phyloP scores from a whole-genome alignment of 2,797 vertebrate genomes.

The Thalassophryne amazonica region DNA sequence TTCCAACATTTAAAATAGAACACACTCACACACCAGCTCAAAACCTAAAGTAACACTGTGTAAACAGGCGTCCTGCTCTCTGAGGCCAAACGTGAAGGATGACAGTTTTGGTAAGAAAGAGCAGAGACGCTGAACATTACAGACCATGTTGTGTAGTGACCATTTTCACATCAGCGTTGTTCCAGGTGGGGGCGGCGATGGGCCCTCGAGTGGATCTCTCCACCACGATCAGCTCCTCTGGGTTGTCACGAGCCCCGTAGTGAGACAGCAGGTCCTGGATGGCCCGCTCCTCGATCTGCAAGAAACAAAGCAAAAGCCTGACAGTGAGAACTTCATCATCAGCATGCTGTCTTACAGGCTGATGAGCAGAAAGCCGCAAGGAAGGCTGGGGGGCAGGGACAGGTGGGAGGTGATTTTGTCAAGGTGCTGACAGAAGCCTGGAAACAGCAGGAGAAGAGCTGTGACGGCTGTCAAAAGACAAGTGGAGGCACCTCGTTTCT shows the following conservation, averaged over 20 bases:
- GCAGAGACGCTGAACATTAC: neutral
- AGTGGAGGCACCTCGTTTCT: conserved; percentile 13
- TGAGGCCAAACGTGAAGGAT: too few species aligned
- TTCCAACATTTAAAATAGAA: conserved; percentile 23
- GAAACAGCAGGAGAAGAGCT: conserved; percentile 3
- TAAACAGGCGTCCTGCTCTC: too few species aligned
- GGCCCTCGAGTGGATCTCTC: conserved; percentile 90
- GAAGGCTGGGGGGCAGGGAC: neutral
- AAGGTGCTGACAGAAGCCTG: conserved; percentile 45
- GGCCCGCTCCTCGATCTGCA: conserved; percentile 91
- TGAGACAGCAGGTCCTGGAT: conserved; percentile 92
- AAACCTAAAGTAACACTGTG: conserved; percentile 32
- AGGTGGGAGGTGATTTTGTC: conserved; percentile 6
- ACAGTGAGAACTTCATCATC: conserved; percentile 26
- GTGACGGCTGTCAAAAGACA: neutral
- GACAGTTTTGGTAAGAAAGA: neutral
- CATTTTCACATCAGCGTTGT: conserved; percentile 81
- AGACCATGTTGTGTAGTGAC: conserved; percentile 6
- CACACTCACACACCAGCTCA: conserved; percentile 1
- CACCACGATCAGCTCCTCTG: conserved; percentile 91
- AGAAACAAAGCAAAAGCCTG: conserved; percentile 33
- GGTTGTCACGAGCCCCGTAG: conserved; percentile 88
- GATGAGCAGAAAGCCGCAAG: conserved; percentile 35
- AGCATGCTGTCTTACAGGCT: conserved; percentile 38
- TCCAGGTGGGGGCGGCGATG: conserved; percentile 90